Percentiles rank a stretch among this genome's conserved stretches.
Conservation (phyloP, 2,113 vertebrate species). For the Tenebrosternarchus preto region DNA sequence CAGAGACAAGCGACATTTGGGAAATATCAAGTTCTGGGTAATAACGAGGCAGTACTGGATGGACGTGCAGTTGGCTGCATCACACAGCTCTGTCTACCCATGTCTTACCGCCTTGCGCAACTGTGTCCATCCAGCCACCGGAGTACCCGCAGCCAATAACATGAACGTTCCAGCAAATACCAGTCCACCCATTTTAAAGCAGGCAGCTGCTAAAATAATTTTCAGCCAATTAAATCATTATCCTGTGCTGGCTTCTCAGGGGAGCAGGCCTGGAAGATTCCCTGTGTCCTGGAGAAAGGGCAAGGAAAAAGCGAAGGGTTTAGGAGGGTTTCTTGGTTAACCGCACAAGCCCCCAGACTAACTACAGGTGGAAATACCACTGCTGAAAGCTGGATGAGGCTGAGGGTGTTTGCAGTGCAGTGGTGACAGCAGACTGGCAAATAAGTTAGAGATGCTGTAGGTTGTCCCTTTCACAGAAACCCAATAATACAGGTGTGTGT, state of each 20-base stretch:
- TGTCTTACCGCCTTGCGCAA: neutral
- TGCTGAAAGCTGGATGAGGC: constrained; percentile 38
- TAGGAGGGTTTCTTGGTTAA: constrained; percentile 34
- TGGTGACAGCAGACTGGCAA: constrained; percentile 30
- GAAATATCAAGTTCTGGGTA: constrained; percentile 43
- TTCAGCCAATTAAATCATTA: constrained; percentile 69
- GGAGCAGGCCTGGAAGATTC: constrained; percentile 29
- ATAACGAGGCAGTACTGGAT: constrained; percentile 31
- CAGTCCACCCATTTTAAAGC: constrained; percentile 48
- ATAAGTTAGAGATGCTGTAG: constrained; percentile 32
- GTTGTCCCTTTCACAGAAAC: neutral
- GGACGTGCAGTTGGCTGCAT: constrained; percentile 4
- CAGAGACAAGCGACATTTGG: constrained; percentile 12
- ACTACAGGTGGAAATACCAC: constrained; percentile 54
- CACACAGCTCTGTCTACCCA: neutral
- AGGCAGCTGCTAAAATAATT: constrained; percentile 67
- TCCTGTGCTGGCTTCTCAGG: constrained; percentile 52
- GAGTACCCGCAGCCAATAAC: constrained; percentile 44
- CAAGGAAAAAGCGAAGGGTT: constrained; percentile 8
- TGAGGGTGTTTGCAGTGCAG: constrained; percentile 21
- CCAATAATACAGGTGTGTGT: neutral
- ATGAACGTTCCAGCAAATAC: constrained; percentile 47
- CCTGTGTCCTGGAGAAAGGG: constrained; percentile 29
- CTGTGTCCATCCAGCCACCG: constrained; percentile 14
- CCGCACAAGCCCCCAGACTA: constrained; percentile 44